Evolutionary conservation across 2,888 invertebrate genomes (phyloP), one percentile per base, ranked within the genome.

Genomic region (Fragum whitleyi): DNA sequence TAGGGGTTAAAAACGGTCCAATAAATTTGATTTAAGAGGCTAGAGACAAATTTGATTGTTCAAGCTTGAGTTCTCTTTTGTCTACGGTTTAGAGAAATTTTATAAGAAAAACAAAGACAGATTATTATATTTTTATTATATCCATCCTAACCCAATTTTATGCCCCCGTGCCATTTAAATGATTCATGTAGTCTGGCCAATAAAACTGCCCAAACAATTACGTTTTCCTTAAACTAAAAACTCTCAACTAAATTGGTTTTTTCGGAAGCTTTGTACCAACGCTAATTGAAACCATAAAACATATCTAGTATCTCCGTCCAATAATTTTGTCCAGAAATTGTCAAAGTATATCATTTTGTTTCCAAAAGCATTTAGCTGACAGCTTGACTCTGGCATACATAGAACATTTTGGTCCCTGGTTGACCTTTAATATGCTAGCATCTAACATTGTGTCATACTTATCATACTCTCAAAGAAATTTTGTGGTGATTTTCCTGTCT

Each of bases 201-300:
- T 82, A 79, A 79, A 82, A 82, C 75, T 82, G 82, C 79, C 82
- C 82, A 70, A 76, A 73, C 79, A 75, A 78, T 82, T 79, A 73
- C 53, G 47, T 70, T 80, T 74, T 74, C 65, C 68, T 75, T 70
- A 81, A 76, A 74, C 42, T 73, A 69, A 53, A 68, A 80, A 72
- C 73, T 62, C 53, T 53, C 39, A 76, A 69, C 80, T 61, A 74
- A 77, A 81, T 77, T 68, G 69, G 62, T 69, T 69, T 69, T 69
- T 74, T 78, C 62, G 53, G 70, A 47, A 21, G 47, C 55, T 68
- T 55, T 69, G 62, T 76, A 73, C 47, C 53, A 57, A 42, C 47
- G 61, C 79, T 82, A 79, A 82, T 82, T 82, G 79, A 82, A 79
- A 82, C 75, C 82, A 82, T 79, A 79, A 78, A 79, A 68, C 73